phyloP scores from a whole-genome alignment of 2,113 vertebrate genomes.

The Hippocampus barbouri region DNA sequence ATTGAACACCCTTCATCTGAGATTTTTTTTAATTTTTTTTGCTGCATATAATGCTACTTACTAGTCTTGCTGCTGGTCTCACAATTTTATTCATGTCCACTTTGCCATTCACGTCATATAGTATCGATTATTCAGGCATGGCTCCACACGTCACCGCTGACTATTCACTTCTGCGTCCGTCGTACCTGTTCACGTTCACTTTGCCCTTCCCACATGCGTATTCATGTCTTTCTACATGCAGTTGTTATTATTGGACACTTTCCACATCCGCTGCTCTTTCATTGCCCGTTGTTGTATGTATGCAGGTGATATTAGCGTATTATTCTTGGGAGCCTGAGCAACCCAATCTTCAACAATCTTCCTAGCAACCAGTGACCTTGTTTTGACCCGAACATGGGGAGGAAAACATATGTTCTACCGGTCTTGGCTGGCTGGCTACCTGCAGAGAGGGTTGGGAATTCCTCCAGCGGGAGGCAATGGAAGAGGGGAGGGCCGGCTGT shows the following conservation, averaged over 20 bases:
- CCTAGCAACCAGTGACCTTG: slow-evolving; percentile 76
- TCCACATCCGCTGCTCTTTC: background rate
- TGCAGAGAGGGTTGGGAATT: slow-evolving; percentile 83
- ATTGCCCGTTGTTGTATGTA: background rate
- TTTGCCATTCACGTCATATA: too few relatives aligned
- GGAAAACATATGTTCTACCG: slow-evolving; percentile 87
- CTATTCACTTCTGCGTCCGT: too few relatives aligned
- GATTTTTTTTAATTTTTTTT: background rate
- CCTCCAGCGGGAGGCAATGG: slow-evolving; percentile 74
- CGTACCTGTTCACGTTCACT: too few relatives aligned
- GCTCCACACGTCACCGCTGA: too few relatives aligned
- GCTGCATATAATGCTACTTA: background rate
- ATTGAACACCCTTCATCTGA: background rate
- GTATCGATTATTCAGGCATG: too few relatives aligned
- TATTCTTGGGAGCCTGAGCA: slow-evolving; percentile 26
- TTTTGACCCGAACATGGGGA: slow-evolving; percentile 77
- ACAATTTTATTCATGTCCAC: too few relatives aligned
- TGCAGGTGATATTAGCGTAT: background rate
- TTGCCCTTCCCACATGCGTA: too few relatives aligned
- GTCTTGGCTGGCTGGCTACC: slow-evolving; percentile 80
- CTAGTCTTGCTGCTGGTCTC: background rate
- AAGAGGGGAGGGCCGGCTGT: slow-evolving; percentile 50
- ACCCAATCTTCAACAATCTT: slow-evolving; percentile 8
- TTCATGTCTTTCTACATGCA: background rate
- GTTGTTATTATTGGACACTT: background rate